A percentile compares a stretch with the other conserved stretches of the same genome.
These are phyloP conservation scores for Caranx ignobilis DNA, from an alignment of 2,113 vertebrate genomes.

Conservation along the genomic window DNA sequence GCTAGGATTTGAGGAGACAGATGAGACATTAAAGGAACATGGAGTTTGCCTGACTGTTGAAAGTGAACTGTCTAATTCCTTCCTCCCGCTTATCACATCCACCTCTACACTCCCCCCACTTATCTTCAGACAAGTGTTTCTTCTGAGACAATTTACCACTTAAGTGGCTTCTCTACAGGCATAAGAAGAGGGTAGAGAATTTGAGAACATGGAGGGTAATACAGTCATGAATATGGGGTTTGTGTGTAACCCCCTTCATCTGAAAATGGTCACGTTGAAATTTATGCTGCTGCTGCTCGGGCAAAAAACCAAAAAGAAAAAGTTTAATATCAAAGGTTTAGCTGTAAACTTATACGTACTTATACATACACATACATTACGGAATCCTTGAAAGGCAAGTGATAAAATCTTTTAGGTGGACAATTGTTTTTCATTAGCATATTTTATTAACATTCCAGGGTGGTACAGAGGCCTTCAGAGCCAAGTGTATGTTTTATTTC, in stretches of 20 bases:
- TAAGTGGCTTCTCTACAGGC: conserved; percentile 34
- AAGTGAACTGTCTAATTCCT: conserved; percentile 34
- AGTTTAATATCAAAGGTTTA: neutral
- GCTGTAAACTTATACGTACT: no score
- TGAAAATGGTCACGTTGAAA: neutral
- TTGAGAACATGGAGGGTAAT: conserved; percentile 1
- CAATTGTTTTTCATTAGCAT: no score
- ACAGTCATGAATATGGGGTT: neutral
- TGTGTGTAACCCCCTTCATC: neutral
- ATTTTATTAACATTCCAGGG: no score
- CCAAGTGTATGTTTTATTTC: no score
- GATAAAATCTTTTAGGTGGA: no score
- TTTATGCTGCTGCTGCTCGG: no score
- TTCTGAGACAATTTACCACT: conserved; percentile 56
- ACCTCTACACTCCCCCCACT: conserved; percentile 13
- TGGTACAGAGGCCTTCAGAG: no score
- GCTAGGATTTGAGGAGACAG: conserved; percentile 1
- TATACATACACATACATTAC: no score
- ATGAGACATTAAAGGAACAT: conserved; percentile 5
- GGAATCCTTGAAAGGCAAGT: no score
- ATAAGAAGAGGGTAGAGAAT: conserved; percentile 17
- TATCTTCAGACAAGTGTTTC: conserved; percentile 40
- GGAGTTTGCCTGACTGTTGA: conserved; percentile 9
- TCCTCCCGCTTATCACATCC: conserved; percentile 29
- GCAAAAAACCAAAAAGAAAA: neutral